Base-by-base conservation (phyloP, 2,888 invertebrate genomes). In the Leptinotarsa tumamoca region DNA sequence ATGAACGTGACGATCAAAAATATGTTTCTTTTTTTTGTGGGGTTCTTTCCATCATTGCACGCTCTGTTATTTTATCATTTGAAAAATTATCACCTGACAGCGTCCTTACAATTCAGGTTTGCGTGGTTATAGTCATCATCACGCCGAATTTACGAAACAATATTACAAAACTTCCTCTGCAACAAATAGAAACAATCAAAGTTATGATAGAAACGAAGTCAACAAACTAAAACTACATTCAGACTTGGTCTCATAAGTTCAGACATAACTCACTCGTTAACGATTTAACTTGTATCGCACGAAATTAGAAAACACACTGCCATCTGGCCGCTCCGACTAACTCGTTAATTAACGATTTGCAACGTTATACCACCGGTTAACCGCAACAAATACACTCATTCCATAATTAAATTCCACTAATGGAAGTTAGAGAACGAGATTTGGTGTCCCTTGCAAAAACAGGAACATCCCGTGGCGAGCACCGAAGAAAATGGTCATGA, bases 381-480 rank as follows among this genome's bases (percentile, higher is more conserved):
- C 58, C 58, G 58, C 58, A 58, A 58, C 58, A 58, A 23, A 58
- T 58, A 27, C 58, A 58, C 23, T 58, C 21, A 58, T 58, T 58
- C 58, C 58, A 58, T 58, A 58, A 58, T 27, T 58, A 27, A 58
- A 58, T 58, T 58, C 21, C 23, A 21, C 23, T 58, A 58, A 58
- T 58, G 58, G 58, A 58, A 58, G 58, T 58, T 58, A 10, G 23
- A 4, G 58, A 23, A 21, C 4, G 58, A 23, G 23, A 23, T 14
- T 58, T 58, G 23, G 21, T 15, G 58, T 15, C 58, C 27, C 21
- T 21, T 2, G 23, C 27, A 58, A 58, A 58, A 58, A 58, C 58
- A 14, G 5, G 27, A 4, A 15, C 10, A 27, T 58, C 23, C 23
- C 13, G 58, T 58, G 18, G 58, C 23, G 58, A 27, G 58, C 21